These are phyloP conservation scores for Rhagonycha fulva DNA, from an alignment of 2,888 invertebrate genomes.

Conservation along the genomic window DNA sequence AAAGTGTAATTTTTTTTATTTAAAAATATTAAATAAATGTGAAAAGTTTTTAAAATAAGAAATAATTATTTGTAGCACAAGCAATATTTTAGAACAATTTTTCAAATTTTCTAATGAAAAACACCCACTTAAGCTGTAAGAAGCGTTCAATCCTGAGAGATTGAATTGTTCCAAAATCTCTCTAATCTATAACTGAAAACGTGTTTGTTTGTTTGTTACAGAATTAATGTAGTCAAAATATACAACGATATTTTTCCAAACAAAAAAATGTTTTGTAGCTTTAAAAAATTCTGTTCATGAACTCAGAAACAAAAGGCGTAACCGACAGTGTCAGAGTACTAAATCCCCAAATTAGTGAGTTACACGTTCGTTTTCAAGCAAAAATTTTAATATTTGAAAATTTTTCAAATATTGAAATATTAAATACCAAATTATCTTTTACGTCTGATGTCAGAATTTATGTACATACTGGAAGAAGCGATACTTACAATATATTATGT, in stretches of 20 bases:
- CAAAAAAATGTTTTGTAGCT: no score
- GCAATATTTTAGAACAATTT: background rate
- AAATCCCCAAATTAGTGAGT: no score
- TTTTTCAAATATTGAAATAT: no score
- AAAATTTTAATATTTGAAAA: no score
- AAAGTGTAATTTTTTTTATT: background rate
- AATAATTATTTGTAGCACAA: background rate
- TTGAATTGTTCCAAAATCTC: background rate
- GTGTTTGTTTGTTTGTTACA: no score
- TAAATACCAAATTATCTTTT: background rate
- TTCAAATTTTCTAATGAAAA: background rate
- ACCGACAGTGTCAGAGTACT: no score
- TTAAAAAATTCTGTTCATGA: no score
- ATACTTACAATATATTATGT: conserved; percentile 36
- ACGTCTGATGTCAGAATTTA: background rate
- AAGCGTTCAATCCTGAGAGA: background rate
- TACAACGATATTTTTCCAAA: no score
- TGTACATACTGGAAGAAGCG: background rate
- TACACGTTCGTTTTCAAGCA: no score
- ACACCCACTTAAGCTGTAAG: background rate
- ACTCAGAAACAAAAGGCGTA: no score
- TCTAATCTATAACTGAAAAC: background rate
- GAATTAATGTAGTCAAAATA: background rate
- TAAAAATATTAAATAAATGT: background rate
- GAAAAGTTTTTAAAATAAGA: background rate